Percentiles rank a stretch among this genome's conserved stretches.
These are phyloP conservation scores for Tringa solitaria DNA, from an alignment of 2,113 vertebrate species.

Conservation along the genomic window DNA sequence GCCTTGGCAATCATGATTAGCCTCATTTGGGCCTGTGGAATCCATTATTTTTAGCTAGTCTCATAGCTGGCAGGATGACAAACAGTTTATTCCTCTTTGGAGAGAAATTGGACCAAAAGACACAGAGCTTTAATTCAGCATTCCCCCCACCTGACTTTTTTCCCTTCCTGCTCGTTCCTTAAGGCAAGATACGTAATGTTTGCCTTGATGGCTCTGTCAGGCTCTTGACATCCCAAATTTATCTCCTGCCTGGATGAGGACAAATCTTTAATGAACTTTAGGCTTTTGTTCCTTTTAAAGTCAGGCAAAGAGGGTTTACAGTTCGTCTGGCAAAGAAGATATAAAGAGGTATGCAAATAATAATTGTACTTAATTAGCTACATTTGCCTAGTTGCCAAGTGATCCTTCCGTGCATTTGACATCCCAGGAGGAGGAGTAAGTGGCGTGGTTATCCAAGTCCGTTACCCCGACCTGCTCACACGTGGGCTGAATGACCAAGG, in stretches of 20 bases:
- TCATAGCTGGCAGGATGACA: constrained; percentile 55
- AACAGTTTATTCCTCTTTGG: constrained; percentile 54
- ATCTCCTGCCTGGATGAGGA: neutral
- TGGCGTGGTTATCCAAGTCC: neutral
- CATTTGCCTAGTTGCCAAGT: neutral
- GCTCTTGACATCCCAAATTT: neutral
- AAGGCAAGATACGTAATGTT: constrained; percentile 18
- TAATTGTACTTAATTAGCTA: neutral
- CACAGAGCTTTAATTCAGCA: neutral
- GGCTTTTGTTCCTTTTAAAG: neutral
- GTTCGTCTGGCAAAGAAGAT: neutral
- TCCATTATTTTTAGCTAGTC: constrained; percentile 59
- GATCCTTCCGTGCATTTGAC: neutral
- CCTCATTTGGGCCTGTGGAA: constrained; percentile 61
- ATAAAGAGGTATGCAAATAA: neutral
- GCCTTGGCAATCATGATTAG: constrained; percentile 62
- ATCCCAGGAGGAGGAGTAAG: neutral
- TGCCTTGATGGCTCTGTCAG: neutral
- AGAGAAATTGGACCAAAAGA: constrained; percentile 33
- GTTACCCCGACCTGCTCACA: neutral
- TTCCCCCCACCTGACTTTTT: constrained; percentile 3
- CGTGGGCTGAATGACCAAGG: neutral
- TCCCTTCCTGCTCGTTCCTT: constrained; percentile 10
- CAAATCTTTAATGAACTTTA: neutral
- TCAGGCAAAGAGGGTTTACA: neutral